Conservation (phyloP, 2,113 vertebrate species). For the Neodontobutis hainanensis region DNA sequence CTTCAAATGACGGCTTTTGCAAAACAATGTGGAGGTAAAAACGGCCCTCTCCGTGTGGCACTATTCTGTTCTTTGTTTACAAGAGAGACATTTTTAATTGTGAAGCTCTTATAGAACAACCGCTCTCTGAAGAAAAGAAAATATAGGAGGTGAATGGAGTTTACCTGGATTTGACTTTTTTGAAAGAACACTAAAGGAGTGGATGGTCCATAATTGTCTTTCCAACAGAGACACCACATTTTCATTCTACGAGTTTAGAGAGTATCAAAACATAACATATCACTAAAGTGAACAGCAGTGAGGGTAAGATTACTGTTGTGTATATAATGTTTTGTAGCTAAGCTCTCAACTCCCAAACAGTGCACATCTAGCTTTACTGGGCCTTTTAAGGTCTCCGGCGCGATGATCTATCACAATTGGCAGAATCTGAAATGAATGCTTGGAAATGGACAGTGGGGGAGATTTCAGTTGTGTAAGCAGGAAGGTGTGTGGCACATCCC, state of each 20-base stretch:
- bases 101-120: too few relatives aligned
- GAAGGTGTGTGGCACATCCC: not conserved
- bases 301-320: conserved; percentile 34
- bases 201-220: not conserved
- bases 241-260: conserved; percentile 12
- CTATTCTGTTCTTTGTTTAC: too few relatives aligned
- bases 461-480: not conserved
- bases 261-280: conserved; percentile 5
- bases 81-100: too few relatives aligned
- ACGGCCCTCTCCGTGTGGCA: too few relatives aligned
- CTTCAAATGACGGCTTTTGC: not conserved
- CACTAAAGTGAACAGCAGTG: conserved; percentile 41
- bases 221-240: not conserved
- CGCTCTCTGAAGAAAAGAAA: too few relatives aligned
- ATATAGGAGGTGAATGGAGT: too few relatives aligned
- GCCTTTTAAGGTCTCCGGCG: conserved; percentile 15
- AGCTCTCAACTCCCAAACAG: conserved; percentile 46
- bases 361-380: conserved; percentile 21
- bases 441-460: too few relatives aligned
- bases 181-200: not conserved
- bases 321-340: conserved; percentile 27
- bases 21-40: too few relatives aligned
- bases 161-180: not conserved
- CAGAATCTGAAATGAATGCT: conserved; percentile 8
- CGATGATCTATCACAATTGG: conserved; percentile 19